These are phyloP conservation scores for Leptopilina clavipes DNA, from an alignment of 1,140 invertebrate species.

Conservation along the genomic window DNA sequence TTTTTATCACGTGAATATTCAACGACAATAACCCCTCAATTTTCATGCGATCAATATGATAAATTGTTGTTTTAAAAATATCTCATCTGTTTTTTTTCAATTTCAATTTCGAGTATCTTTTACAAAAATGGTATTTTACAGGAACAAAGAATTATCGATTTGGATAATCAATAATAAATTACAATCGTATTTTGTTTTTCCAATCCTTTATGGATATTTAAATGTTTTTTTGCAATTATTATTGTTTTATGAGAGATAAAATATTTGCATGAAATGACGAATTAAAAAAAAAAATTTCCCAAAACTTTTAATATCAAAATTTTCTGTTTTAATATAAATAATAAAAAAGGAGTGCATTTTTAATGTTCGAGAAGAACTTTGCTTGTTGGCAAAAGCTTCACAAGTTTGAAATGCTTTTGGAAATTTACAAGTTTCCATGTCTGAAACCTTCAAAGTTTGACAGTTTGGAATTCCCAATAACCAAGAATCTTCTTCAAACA, in stretches of 20 bases:
- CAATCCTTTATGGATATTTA: not conserved
- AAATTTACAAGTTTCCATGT: constrained; percentile 18
- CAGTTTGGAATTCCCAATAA: constrained; percentile 10
- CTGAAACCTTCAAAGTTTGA: constrained; percentile 10
- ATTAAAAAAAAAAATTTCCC: too few species aligned
- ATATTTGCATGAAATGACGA: too few species aligned
- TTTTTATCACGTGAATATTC: not conserved
- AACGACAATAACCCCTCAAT: not conserved
- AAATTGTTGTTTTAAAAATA: not conserved
- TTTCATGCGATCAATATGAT: not conserved
- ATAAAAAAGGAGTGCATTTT: not conserved
- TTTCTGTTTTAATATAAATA: not conserved
- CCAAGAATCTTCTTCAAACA: not conserved
- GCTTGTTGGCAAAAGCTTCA: not conserved
- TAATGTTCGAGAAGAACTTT: not conserved
- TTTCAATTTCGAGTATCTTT: not conserved
- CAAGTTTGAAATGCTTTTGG: not conserved
- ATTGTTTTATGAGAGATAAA: not conserved
- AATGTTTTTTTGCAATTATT: not conserved
- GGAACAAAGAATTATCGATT: not conserved
- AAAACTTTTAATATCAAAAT: not conserved
- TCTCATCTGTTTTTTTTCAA: not conserved
- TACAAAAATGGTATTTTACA: not conserved
- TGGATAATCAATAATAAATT: not conserved
- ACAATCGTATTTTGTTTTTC: not conserved